Percentiles rank a stretch among this genome's conserved stretches.
Conservation (phyloP, 1,140 invertebrate genomes). For the Brachionus paranguensis region DNA sequence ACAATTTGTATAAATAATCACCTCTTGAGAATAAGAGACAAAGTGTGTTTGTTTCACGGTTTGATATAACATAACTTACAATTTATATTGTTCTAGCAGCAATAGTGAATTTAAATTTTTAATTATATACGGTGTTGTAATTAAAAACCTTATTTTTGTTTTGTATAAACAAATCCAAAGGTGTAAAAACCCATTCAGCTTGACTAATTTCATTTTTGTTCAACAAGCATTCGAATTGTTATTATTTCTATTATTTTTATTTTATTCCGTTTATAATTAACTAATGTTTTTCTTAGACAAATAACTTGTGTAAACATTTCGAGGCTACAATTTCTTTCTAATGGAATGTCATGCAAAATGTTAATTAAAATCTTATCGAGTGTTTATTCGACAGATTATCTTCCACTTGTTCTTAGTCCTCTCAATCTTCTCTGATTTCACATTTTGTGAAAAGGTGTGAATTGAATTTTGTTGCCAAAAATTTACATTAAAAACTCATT, state of each 20-base stretch:
- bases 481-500: too few species aligned
- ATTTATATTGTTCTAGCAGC: neutral
- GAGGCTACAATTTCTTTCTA: neutral
- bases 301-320: constrained; percentile 2
- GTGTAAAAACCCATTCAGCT: constrained; percentile 30
- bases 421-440: neutral
- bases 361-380: neutral
- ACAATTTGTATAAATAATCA: constrained; percentile 19
- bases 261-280: constrained; percentile 28
- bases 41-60: constrained; percentile 1
- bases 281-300: constrained; percentile 17
- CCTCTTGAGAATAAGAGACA: neutral
- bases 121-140: constrained; percentile 4
- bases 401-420: neutral
- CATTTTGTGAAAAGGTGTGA: neutral
- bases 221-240: neutral
- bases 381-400: neutral
- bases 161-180: constrained; percentile 7
- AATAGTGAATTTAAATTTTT: neutral
- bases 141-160: constrained; percentile 13
- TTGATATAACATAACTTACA: constrained; percentile 10
- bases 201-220: neutral
- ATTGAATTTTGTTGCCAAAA: neutral
- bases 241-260: neutral
- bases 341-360: neutral